A percentile compares a stretch with the other conserved stretches of the same genome.
Conservation (phyloP, 1,140 invertebrate genomes). For the Fopius arisanus region DNA sequence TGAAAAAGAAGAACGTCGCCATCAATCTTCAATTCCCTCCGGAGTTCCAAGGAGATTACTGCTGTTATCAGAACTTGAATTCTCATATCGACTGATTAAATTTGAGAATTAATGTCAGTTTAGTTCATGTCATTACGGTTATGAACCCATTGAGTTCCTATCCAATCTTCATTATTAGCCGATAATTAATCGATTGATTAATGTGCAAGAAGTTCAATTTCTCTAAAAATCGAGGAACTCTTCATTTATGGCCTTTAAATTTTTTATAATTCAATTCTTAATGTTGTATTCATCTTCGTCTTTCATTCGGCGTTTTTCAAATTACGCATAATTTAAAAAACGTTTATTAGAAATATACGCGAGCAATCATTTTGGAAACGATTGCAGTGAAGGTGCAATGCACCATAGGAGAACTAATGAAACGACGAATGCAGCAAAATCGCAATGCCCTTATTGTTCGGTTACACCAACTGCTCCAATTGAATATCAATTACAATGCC, state of each 20-base stretch:
- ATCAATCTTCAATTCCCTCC: not conserved
- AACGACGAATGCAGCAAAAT: not conserved
- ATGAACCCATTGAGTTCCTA: too few relatives aligned
- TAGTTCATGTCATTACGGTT: too few relatives aligned
- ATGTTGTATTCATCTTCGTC: too few relatives aligned
- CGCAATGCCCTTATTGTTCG: constrained; percentile 29
- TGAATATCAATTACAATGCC: not conserved
- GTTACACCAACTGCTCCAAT: constrained; percentile 9
- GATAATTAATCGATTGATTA: too few relatives aligned
- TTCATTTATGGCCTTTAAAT: too few relatives aligned
- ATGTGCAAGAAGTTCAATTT: too few relatives aligned
- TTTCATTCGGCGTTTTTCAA: too few relatives aligned
- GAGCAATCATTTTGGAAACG: not conserved
- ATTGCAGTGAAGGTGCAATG: not conserved
- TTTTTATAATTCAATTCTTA: too few relatives aligned
- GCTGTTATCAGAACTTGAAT: not conserved
- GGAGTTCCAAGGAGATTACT: not conserved
- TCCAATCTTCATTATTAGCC: too few relatives aligned
- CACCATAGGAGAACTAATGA: not conserved
- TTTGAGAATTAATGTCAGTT: not conserved
- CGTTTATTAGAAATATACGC: too few relatives aligned
- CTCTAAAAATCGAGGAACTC: too few relatives aligned
- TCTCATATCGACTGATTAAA: not conserved
- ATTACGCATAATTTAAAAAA: too few relatives aligned
- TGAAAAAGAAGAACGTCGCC: not conserved